phyloP scores from a whole-genome alignment of 2,888 invertebrate species.

The Pseudococcus jackbeardsleyi region DNA sequence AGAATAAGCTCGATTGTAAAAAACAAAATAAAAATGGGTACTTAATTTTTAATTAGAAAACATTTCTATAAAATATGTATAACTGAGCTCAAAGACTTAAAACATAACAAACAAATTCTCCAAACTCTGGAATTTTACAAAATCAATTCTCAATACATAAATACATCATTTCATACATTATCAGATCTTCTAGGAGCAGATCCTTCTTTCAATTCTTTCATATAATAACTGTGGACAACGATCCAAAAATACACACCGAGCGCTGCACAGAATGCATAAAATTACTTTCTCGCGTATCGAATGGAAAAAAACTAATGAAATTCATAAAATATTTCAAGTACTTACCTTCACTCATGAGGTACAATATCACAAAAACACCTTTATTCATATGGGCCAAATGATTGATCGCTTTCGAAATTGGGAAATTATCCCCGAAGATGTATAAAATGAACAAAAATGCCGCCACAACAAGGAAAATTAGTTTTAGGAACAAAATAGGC shows the following conservation, averaged over 20 bases:
- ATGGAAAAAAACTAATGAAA: neutral
- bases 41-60: too few species aligned
- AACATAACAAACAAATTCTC: too few species aligned
- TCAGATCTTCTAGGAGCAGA: neutral
- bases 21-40: too few species aligned
- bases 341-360: neutral
- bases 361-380: neutral
- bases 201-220: neutral
- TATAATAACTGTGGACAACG: neutral
- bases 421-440: neutral
- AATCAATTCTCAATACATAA: too few species aligned
- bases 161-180: neutral
- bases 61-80: too few species aligned
- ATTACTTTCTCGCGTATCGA: neutral
- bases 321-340: neutral
- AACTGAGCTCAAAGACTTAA: too few species aligned
- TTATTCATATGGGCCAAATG: neutral
- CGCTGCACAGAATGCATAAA: neutral
- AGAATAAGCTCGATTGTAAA: too few species aligned
- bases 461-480: neutral
- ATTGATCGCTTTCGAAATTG: neutral
- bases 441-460: neutral
- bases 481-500: neutral
- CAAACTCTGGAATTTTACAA: too few species aligned
- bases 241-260: neutral